Conservation (phyloP, 2,888 invertebrate species). For the Tetragonula carbonaria region DNA sequence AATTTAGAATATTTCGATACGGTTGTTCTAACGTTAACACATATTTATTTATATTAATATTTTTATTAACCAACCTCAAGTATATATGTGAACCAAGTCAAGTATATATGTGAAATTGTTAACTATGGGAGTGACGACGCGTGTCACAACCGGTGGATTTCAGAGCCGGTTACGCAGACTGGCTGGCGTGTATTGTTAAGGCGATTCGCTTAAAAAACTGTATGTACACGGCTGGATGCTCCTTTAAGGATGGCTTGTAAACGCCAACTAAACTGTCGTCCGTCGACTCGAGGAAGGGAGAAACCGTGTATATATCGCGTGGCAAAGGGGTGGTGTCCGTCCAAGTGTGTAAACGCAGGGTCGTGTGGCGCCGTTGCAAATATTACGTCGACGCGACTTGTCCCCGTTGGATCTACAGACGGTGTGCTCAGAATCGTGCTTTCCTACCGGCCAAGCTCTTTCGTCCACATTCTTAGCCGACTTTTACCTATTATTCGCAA, state of each 20-base stretch:
- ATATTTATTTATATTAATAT: no score
- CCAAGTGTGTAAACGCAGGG: slow-evolving; percentile 56
- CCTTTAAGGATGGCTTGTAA: slow-evolving; percentile 54
- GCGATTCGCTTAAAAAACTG: slow-evolving; percentile 50
- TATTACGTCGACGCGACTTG: slow-evolving; percentile 18
- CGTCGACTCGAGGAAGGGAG: slow-evolving; percentile 18
- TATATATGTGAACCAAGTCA: no score
- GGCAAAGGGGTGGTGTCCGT: slow-evolving; percentile 64
- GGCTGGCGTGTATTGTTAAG: slow-evolving; percentile 52
- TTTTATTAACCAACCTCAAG: no score
- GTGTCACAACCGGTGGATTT: not conserved
- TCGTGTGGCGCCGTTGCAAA: slow-evolving; percentile 40
- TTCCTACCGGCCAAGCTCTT: no score
- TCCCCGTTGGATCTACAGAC: slow-evolving; percentile 20
- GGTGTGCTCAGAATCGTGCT: not conserved
- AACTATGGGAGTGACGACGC: not conserved
- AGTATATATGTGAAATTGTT: no score
- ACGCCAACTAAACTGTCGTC: slow-evolving; percentile 44
- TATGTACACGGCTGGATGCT: slow-evolving; percentile 40
- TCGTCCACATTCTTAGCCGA: not conserved
- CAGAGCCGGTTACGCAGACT: slow-evolving; percentile 29
- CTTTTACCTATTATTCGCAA: not conserved
- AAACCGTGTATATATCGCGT: slow-evolving; percentile 28
- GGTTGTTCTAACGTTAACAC: no score
- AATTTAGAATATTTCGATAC: no score